Evolutionary conservation across 2,888 invertebrate species (phyloP).

Genomic region (Criorhina ranunculi): DNA sequence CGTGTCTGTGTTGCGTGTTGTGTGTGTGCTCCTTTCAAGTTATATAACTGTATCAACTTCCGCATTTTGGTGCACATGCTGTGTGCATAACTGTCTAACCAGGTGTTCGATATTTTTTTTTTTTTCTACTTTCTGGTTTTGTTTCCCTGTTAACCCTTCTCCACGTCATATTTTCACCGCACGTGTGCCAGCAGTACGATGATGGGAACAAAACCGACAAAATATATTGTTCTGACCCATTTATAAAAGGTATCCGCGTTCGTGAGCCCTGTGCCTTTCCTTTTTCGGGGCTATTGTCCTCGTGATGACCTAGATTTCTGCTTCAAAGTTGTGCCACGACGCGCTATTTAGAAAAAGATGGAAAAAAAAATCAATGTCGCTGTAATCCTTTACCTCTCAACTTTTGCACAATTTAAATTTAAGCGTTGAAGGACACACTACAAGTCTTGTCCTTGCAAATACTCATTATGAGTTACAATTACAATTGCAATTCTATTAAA

Average conservation of each 20-base stretch:
- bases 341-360: too few relatives aligned
- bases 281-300: slow-evolving; percentile 38
- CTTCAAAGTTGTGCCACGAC: not conserved
- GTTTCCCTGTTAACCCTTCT: slow-evolving; percentile 35
- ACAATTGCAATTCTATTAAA: slow-evolving; percentile 7
- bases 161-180: not conserved
- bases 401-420: slow-evolving; percentile 1
- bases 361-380: slow-evolving; percentile 47
- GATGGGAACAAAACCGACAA: not conserved
- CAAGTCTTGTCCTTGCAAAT: slow-evolving; percentile 19
- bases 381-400: not conserved
- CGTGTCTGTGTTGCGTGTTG: slow-evolving; percentile 5
- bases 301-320: slow-evolving; percentile 54
- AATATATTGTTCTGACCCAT: slow-evolving; percentile 42
- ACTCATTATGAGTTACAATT: slow-evolving; percentile 34
- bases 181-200: slow-evolving; percentile 6
- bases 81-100: slow-evolving; percentile 50
- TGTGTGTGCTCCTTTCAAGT: slow-evolving; percentile 15
- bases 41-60: slow-evolving; percentile 64
- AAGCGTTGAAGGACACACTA: not conserved
- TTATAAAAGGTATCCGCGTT: slow-evolving; percentile 1
- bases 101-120: slow-evolving; percentile 54
- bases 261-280: not conserved
- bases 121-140: not conserved
- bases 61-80: slow-evolving; percentile 59